Evolutionary conservation across 2,113 vertebrate species (phyloP).

Genomic region (Pangasianodon gigas): DNA sequence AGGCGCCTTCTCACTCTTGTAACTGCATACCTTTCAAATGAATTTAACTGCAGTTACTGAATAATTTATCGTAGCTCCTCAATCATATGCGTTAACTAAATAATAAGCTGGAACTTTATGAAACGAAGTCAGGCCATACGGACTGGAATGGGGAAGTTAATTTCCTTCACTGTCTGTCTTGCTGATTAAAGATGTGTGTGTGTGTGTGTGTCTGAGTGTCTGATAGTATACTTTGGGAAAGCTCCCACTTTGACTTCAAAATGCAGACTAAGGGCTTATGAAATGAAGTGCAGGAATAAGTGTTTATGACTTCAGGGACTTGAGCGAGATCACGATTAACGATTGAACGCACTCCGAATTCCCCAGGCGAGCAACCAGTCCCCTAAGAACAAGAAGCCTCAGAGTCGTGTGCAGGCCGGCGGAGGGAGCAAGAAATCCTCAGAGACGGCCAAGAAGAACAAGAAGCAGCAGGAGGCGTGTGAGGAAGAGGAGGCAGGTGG

Average conservation of each 20-base stretch:
- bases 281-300: not conserved
- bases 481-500: constrained; percentile 81
- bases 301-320: constrained; percentile 37
- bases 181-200: not conserved
- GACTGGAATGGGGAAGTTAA: not conserved
- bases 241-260: not conserved
- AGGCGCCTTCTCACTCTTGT: not conserved
- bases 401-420: constrained; percentile 60
- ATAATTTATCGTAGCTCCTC: not conserved
- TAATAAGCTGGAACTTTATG: not conserved
- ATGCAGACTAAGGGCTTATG: not conserved
- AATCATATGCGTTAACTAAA: not conserved
- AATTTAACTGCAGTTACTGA: not conserved
- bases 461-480: constrained; percentile 82
- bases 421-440: constrained; percentile 76
- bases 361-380: constrained; percentile 90
- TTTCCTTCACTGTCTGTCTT: not conserved
- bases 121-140: not conserved
- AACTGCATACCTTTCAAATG: not conserved
- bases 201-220: not conserved
- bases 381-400: constrained; percentile 89
- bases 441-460: constrained; percentile 83
- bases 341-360: not conserved
- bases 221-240: not conserved
- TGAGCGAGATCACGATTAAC: not conserved